Percentiles rank a stretch among this genome's conserved stretches.
Conservation (phyloP, 2,888 invertebrate species). For the Morpho deidamia region DNA sequence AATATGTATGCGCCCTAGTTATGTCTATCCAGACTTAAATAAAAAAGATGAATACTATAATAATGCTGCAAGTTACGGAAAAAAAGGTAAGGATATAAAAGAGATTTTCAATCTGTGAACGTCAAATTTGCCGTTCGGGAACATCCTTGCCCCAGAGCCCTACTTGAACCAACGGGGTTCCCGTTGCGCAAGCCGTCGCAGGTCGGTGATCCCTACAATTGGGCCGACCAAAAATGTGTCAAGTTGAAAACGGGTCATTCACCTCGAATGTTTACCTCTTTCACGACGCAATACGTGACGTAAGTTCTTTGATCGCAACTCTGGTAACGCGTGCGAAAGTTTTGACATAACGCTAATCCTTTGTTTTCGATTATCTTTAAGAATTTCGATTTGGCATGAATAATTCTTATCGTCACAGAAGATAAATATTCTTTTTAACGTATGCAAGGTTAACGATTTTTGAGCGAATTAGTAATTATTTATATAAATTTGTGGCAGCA, state of each 20-base stretch:
- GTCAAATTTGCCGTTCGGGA: slow-evolving; percentile 9
- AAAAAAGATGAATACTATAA: too few relatives aligned
- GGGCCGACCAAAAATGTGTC: slow-evolving; percentile 75
- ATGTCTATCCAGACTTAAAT: too few relatives aligned
- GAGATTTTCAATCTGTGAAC: slow-evolving; percentile 6
- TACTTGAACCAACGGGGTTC: slow-evolving; percentile 48
- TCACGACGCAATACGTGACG: slow-evolving; percentile 35
- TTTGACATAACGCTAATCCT: not conserved
- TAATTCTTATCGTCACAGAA: not conserved
- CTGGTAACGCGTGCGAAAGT: slow-evolving; percentile 1
- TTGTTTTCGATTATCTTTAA: not conserved
- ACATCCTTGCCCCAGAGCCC: slow-evolving; percentile 37
- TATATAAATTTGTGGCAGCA: too few relatives aligned
- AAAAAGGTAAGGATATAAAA: not conserved
- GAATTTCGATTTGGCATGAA: not conserved
- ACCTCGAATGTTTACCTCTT: slow-evolving; percentile 59
- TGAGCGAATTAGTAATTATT: too few relatives aligned
- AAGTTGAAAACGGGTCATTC: slow-evolving; percentile 72
- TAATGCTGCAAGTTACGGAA: not conserved
- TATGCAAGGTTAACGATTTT: too few relatives aligned
- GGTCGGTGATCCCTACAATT: slow-evolving; percentile 68
- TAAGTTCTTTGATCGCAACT: slow-evolving; percentile 9
- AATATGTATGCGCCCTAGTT: too few relatives aligned
- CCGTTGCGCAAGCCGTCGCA: slow-evolving; percentile 63
- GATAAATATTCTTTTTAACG: too few relatives aligned